These are phyloP conservation scores for Takifugu bimaculatus DNA, from an alignment of 2,113 vertebrate species.

Conservation along the genomic window DNA sequence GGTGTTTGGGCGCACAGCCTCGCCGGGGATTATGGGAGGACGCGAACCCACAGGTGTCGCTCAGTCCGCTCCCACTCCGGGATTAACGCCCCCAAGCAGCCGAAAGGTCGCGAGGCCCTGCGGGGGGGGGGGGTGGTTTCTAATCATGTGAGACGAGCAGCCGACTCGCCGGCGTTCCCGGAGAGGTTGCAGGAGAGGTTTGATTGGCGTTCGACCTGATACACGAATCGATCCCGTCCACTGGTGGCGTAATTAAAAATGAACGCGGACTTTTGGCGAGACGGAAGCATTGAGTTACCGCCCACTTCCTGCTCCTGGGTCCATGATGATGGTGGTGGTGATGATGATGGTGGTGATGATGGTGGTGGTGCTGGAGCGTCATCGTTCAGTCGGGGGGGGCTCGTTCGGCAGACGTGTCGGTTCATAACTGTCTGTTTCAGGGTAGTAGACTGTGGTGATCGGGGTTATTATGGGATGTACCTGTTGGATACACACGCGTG, in stretches of 20 bases:
- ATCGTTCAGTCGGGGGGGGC: constrained; percentile 11
- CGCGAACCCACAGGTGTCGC: constrained; percentile 4
- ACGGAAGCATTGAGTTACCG: constrained; percentile 27
- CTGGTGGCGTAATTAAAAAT: constrained; percentile 48
- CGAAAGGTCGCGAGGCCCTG: constrained; percentile 46
- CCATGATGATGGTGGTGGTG: too few relatives aligned
- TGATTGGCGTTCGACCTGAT: background rate
- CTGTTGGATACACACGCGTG: constrained; percentile 3
- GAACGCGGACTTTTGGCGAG: constrained; percentile 40
- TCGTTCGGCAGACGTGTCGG: too few relatives aligned
- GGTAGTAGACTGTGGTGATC: background rate
- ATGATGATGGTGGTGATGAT: constrained; percentile 10
- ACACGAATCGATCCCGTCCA: constrained; percentile 25
- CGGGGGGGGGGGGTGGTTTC: constrained; percentile 2
- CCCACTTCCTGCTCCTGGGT: constrained; percentile 1
- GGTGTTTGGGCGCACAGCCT: too few relatives aligned
- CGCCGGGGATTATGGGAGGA: background rate
- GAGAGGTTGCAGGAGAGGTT: too few relatives aligned
- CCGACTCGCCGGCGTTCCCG: too few relatives aligned
- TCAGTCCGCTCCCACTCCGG: constrained; percentile 11
- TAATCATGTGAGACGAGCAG: too few relatives aligned
- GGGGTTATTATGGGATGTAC: constrained; percentile 4
- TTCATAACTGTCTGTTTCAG: background rate
- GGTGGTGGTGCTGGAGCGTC: constrained; percentile 11
- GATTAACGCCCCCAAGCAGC: constrained; percentile 33